phyloP scores from a whole-genome alignment of 2,113 vertebrate species.

The Pseudolaguvia tuberculata region DNA sequence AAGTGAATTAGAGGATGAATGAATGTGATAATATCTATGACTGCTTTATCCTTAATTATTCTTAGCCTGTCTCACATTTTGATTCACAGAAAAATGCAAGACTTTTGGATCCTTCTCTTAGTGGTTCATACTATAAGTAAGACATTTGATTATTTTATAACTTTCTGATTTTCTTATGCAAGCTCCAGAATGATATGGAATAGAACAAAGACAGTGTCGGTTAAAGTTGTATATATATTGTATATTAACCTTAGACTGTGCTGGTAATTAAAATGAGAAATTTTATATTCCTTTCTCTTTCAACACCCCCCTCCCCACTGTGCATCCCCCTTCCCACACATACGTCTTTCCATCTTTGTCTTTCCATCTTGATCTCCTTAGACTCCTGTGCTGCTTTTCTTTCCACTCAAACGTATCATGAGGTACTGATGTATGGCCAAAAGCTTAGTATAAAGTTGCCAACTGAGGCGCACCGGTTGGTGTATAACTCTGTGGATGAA shows the following conservation, averaged over 20 bases:
- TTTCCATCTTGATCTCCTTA: not conserved
- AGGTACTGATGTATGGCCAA: not conserved
- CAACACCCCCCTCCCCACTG: too few relatives aligned
- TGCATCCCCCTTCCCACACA: rapidly evolving
- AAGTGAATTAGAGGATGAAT: too few relatives aligned
- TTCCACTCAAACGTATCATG: not conserved
- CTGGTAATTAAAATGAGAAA: not conserved
- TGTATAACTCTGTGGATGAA: slow-evolving; percentile 37
- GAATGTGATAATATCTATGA: not conserved
- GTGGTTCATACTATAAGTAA: not conserved
- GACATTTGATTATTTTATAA: not conserved
- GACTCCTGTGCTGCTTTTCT: not conserved
- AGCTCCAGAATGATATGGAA: not conserved
- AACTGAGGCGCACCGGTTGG: slow-evolving; percentile 19
- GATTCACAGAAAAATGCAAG: slow-evolving; percentile 22
- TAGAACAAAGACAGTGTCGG: not conserved
- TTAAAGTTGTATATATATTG: too few relatives aligned
- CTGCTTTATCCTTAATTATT: not conserved
- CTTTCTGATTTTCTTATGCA: not conserved
- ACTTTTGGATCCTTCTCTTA: slow-evolving; percentile 3
- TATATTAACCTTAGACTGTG: not conserved
- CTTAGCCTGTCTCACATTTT: not conserved
- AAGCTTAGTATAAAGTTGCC: not conserved
- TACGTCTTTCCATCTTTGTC: not conserved
- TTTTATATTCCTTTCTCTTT: not conserved